Evolutionary conservation across 2,888 invertebrate genomes (phyloP), one percentile per base, ranked within the genome.

Genomic region (Perizoma flavofasciatum): DNA sequence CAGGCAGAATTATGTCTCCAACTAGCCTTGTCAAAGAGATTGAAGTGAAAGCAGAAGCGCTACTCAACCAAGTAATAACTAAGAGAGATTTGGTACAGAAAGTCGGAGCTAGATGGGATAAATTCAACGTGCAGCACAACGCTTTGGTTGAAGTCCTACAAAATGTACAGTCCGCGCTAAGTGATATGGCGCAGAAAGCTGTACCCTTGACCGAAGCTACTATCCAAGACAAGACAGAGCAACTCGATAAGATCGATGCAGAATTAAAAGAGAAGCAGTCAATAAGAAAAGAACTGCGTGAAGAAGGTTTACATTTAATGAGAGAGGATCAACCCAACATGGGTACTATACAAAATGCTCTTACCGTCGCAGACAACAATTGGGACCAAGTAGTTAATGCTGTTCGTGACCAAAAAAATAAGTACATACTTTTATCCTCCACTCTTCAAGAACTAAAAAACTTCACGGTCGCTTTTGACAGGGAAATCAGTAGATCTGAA

Each of bases 281-380:
- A 5, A 86, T 95, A 0, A 95, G 95, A 75, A 94, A 96, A 66
- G 94, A 95, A 67, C 89, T 97, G n/a, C 94, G 96, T 72, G 95
- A 95, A 74, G 95, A 97, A 88, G 97, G 97, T 0, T 92, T 96
- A 55, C 93, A 95, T 72, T 85, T 97, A 67, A 95, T 97, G 94
- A 95, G 96, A 77, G 95, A 96, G 88, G 96, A 98, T 85, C 95
- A 96, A 75, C 94, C 95, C 53, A 96, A 96, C 69, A 95, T 96
- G 84, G 95, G 96, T 0, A 94, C 94, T 0, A 95, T 97, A 61
- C 97, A 98, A 83, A 96, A 96, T 70, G 95, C 95, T 49, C 85
- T 98, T 0, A 93, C 96, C 0, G 94, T 95, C 0, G 94, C 96
- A 45, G 97, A 97, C 75, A 94, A 95, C 56, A 95, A 95, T 68